Evolutionary conservation across 1,140 invertebrate genomes (phyloP).

Genomic region (Monomorium pharaonis): DNA sequence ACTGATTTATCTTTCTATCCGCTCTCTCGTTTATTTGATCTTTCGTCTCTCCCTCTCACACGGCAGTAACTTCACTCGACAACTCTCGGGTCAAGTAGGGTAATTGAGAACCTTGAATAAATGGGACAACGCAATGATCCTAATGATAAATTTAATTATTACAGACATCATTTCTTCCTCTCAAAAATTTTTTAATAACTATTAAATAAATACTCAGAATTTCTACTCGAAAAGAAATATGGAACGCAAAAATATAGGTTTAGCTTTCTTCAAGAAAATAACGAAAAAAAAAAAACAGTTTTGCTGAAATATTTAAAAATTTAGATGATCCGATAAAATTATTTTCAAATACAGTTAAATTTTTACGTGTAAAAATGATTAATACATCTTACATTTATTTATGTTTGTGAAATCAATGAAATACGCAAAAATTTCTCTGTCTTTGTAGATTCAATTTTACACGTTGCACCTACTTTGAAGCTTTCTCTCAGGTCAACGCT

Average conservation of each 20-base stretch:
- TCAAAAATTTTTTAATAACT: background rate
- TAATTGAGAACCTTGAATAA: conserved; percentile 40
- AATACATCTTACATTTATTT: background rate
- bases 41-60: background rate
- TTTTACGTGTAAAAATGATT: background rate
- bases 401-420: background rate
- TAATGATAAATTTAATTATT: background rate
- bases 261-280: background rate
- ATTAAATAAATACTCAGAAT: background rate
- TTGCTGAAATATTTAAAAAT: too few relatives aligned
- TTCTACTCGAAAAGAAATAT: background rate
- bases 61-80: conserved; percentile 1
- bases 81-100: conserved; percentile 5
- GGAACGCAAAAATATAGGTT: background rate
- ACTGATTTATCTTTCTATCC: conserved; percentile 14
- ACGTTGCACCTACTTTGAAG: background rate
- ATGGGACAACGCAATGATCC: conserved; percentile 32
- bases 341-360: too few relatives aligned
- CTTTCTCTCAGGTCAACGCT: background rate
- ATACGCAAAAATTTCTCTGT: background rate
- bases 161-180: background rate
- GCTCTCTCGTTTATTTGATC: conserved; percentile 7
- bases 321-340: too few relatives aligned
- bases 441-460: background rate
- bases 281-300: too few relatives aligned